Evolutionary conservation across 2,888 invertebrate genomes (phyloP), one percentile per base, ranked within the genome.

Genomic region (Ennomos fuscantarius): DNA sequence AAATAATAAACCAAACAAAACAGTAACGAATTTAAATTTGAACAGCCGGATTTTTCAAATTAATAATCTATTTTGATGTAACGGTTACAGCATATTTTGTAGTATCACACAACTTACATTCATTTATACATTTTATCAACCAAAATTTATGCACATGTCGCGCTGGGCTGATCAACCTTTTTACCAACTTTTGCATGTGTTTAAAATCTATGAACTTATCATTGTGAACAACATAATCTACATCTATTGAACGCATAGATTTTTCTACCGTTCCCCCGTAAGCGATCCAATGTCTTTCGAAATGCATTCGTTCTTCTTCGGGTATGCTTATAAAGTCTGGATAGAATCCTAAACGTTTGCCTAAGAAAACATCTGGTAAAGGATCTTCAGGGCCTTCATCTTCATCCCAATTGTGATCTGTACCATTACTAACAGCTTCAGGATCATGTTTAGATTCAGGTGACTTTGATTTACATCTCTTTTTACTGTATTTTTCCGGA

Each of bases 261-360:
- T 91, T 90, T 0, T 81, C 82, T 12, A 94, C 72, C 10, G 64
- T 78, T 1, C 94, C 95, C 2, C 94, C 94, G 60, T 93, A 94
- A 1, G 95, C 95, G 47, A 95, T 88, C 89, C 96, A 95, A 81
- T 95, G 94, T 66, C 95, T 89, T 70, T 91, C 92, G 54, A 88
- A 88, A 68, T 79, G 69, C 10, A 60, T 67, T 48, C 86, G 77
- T 65, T 89, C 88, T 0, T 81, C 73, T 63, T 89, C 89, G 0
- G 85, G 65, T 62, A 91, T 84, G 62, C 86, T 86, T 58, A 90
- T 81, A 45, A 88, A 89, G 58, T 91, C 90, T n/a, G 92, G 92
- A 69, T 89, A 91, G 55, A 92, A 91, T 5, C 86, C 90, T 56
- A 92, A 52, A 45, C 70, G 76, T 73, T 85, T 84, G 58, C 81